Evolutionary conservation across 2,888 invertebrate species (phyloP).

Genomic region (Atrina japonica): DNA sequence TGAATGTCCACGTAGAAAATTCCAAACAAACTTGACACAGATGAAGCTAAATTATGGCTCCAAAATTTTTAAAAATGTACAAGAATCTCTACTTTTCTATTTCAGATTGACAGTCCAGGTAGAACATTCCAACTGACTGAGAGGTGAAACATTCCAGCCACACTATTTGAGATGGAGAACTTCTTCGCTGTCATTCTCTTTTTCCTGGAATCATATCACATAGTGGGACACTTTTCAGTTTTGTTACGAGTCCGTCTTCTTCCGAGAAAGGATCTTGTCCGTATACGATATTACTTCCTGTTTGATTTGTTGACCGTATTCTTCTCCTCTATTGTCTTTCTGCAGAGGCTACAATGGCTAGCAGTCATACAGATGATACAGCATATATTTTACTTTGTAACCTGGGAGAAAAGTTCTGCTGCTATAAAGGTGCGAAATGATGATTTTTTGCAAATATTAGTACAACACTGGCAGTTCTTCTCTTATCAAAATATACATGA

Average conservation of each 20-base stretch:
- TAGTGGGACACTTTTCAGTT: constrained; percentile 65
- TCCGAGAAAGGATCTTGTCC: constrained; percentile 73
- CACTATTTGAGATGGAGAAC: too few species aligned
- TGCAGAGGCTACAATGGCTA: constrained; percentile 68
- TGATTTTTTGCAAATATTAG: background rate
- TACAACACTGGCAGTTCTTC: too few species aligned
- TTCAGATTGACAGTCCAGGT: too few species aligned
- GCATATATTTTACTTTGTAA: constrained; percentile 71
- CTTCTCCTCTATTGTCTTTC: constrained; percentile 62
- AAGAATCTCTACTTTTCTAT: too few species aligned
- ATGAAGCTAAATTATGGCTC: too few species aligned
- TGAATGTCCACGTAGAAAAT: too few species aligned
- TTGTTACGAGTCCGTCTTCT: constrained; percentile 70
- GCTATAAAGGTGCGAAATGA: constrained; percentile 65
- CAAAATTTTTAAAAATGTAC: too few species aligned
- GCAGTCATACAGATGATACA: constrained; percentile 67
- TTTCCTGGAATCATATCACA: constrained; percentile 69
- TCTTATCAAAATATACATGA: too few species aligned
- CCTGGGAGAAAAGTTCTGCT: constrained; percentile 69
- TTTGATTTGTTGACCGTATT: constrained; percentile 71
- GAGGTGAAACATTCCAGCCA: too few species aligned
- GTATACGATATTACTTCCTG: constrained; percentile 71
- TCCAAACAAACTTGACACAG: too few species aligned
- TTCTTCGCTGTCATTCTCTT: constrained; percentile 47
- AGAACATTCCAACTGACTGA: too few species aligned